phyloP scores from a whole-genome alignment of 2,888 invertebrate species.

The Lasiommata megera region DNA sequence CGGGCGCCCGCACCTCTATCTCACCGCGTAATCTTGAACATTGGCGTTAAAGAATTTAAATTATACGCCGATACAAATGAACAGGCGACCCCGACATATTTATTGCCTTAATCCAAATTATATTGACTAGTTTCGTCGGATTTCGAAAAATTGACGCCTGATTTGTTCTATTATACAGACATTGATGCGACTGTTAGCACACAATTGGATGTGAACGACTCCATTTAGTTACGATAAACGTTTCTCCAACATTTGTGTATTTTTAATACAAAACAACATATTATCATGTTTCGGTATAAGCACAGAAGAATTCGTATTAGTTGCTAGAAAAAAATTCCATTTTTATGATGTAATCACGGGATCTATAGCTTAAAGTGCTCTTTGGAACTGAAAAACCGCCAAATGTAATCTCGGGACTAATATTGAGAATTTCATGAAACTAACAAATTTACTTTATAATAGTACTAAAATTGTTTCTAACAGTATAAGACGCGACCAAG shows the following conservation, averaged over 20 bases:
- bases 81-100: slow-evolving; percentile 74
- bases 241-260: slow-evolving; percentile 16
- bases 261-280: slow-evolving; percentile 4
- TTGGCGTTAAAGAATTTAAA: slow-evolving; percentile 82
- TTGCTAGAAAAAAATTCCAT: too few relatives aligned
- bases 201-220: slow-evolving; percentile 27
- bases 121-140: slow-evolving; percentile 73
- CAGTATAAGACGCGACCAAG: too few relatives aligned
- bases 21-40: slow-evolving; percentile 79
- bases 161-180: slow-evolving; percentile 58
- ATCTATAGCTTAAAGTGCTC: too few relatives aligned
- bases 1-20: slow-evolving; percentile 78
- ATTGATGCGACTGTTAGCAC: slow-evolving; percentile 38
- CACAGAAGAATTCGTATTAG: background rate
- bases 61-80: slow-evolving; percentile 81
- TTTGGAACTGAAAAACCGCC: too few relatives aligned
- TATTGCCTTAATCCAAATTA: slow-evolving; percentile 79
- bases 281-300: background rate
- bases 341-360: too few relatives aligned
- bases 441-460: too few relatives aligned
- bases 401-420: too few relatives aligned
- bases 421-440: too few relatives aligned
- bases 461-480: too few relatives aligned
- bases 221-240: slow-evolving; percentile 23
- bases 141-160: slow-evolving; percentile 65